Evolutionary conservation across 2,888 invertebrate genomes (phyloP).

Genomic region (Habroteleia sp.): DNA sequence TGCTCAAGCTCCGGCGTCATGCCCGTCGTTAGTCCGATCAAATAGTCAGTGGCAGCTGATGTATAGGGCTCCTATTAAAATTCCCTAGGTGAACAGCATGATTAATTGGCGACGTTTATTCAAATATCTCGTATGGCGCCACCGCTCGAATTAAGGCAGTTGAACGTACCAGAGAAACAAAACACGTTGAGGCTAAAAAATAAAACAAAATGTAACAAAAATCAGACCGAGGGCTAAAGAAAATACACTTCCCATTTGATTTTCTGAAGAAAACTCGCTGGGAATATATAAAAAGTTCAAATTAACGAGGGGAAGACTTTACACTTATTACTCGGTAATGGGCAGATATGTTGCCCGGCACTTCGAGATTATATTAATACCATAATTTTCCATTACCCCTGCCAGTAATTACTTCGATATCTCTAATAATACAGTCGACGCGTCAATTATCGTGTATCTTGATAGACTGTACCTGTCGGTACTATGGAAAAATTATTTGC

Average conservation of each 20-base stretch:
- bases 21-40: conserved; percentile 55
- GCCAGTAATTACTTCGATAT: conserved; percentile 55
- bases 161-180: conserved; percentile 7
- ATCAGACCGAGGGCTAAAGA: too few species aligned
- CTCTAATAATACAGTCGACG: conserved; percentile 52
- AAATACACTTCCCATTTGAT: too few species aligned
- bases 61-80: conserved; percentile 62
- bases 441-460: conserved; percentile 60
- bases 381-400: conserved; percentile 45
- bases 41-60: conserved; percentile 61
- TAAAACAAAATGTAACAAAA: background rate
- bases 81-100: conserved; percentile 51
- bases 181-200: background rate
- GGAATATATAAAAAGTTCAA: background rate
- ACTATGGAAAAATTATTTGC: conserved; percentile 37
- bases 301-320: background rate
- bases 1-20: conserved; percentile 49
- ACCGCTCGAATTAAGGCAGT: conserved; percentile 18
- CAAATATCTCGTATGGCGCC: conserved; percentile 36
- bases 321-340: conserved; percentile 4
- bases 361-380: conserved; percentile 41
- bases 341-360: conserved; percentile 7
- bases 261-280: background rate
- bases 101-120: conserved; percentile 52
- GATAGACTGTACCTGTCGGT: conserved; percentile 59